Evolutionary conservation across 2,113 vertebrate species (phyloP).

Genomic region (Cromileptes altivelis): DNA sequence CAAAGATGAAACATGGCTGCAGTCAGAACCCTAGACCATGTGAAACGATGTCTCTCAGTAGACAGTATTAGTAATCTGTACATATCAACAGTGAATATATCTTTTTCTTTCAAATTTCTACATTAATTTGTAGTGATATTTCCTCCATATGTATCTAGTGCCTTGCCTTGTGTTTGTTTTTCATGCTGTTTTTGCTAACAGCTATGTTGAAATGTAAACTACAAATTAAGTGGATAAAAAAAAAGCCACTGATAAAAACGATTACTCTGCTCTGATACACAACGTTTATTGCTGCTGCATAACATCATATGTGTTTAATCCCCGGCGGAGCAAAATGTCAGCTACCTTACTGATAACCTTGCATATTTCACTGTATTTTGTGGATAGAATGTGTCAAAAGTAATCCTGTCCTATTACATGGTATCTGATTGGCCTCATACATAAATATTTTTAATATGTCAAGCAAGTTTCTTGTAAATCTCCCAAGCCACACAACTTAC

Average conservation of each 20-base stretch:
- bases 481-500: constrained; percentile 13
- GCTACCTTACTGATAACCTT: constrained; percentile 14
- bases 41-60: neutral
- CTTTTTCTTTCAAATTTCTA: neutral
- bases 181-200: neutral
- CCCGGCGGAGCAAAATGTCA: neutral
- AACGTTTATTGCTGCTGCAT: neutral
- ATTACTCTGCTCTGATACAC: neutral
- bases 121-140: neutral
- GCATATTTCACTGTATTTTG: constrained; percentile 13
- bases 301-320: constrained; percentile 17
- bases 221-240: neutral
- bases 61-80: neutral
- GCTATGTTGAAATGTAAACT: neutral
- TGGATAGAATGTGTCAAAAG: constrained; percentile 33
- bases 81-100: neutral
- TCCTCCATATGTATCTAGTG: neutral
- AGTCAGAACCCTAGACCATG: constrained; percentile 13
- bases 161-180: neutral
- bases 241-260: neutral
- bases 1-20: constrained; percentile 16
- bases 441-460: constrained; percentile 41
- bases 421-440: constrained; percentile 15
- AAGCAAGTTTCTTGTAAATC: constrained; percentile 33
- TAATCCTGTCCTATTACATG: constrained; percentile 12